Percentiles rank a stretch among this genome's conserved stretches.
Conservation (phyloP, 1,140 invertebrate genomes). For the Brachionus plicatilis region DNA sequence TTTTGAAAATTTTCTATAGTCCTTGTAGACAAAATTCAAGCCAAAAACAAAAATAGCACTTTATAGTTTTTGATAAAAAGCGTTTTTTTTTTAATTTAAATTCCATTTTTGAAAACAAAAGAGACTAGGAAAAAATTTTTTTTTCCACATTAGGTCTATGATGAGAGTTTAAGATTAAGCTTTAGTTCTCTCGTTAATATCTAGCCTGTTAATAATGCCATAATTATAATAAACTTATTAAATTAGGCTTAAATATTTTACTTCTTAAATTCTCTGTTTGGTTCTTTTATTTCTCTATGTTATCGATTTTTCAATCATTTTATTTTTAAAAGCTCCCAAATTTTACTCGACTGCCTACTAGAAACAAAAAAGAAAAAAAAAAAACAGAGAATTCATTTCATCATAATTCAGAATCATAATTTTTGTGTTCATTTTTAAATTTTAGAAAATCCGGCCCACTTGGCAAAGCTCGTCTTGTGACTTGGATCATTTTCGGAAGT, state of each 20-base stretch:
- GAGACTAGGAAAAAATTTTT: not conserved
- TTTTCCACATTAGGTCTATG: not conserved
- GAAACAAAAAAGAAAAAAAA: not conserved
- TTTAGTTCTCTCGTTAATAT: not conserved
- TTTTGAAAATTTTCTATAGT: not conserved
- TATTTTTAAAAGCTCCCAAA: not conserved
- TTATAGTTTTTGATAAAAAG: not conserved
- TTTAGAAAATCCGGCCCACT: not conserved
- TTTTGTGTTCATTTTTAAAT: not conserved
- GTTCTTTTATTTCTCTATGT: not conserved
- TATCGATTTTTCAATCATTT: slow-evolving; percentile 35
- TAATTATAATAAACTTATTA: slow-evolving; percentile 32
- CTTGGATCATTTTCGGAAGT: not conserved
- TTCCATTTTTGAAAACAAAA: not conserved
- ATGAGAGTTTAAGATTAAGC: not conserved
- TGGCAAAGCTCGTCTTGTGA: not conserved
- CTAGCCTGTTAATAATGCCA: not conserved
- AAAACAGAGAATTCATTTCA: not conserved
- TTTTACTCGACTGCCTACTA: not conserved
- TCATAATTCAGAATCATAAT: slow-evolving; percentile 15
- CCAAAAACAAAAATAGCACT: not conserved
- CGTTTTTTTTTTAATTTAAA: not conserved
- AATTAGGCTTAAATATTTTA: slow-evolving; percentile 25
- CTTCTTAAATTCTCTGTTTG: not conserved
- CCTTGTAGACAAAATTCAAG: too few species aligned